Base-by-base conservation (phyloP, 2,113 vertebrate species). In the Casuarius casuarius region DNA sequence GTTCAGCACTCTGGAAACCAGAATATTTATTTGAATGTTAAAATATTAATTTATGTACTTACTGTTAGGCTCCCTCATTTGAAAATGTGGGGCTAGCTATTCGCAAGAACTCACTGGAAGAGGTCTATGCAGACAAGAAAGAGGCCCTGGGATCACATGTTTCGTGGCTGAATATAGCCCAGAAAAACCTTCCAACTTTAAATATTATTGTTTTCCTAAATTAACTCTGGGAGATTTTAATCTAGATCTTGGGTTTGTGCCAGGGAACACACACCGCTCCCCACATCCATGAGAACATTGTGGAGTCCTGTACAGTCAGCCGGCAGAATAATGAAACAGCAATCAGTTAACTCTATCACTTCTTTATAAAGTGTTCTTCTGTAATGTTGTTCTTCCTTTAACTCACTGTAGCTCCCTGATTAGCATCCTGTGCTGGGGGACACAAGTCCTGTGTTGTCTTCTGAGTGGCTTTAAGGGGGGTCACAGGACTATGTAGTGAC, bases 151-250 rank as follows among this genome's bases (percentile, higher is more conserved):
- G 48, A 95, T 75, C 62, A 72, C 7, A 1, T 56, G 49, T 91
- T 78, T 81, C 73, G 76, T 93, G 90, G 58, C 92, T 67, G 70
- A 44, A 73, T 91, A 89, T 21, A 85, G 62, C 78, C 58, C 82
- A 62, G 54, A 89, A 89, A 90, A 66, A 79, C 38, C 82, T 96
- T 89, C 87, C 54, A 97, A 88, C 49, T 94, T 93, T 84, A 96
- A 94, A 97, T 97, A 92, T 96, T 96, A 95, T 95, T 97, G 97
- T 97, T 97, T 97, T 94, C 95, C 89, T 96, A 97, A 97, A 96
- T 97, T 97, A 97, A 95, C 97, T 97, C 92, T 73, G 67, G 20
- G 91, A 97, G 95, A 97, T 97, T 96, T 97, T 96, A 94, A 97
- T 97, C 97, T 95, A 96, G 95, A 97, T 94, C 81, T 91, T 97